Percentiles rank a stretch among this genome's conserved stretches.
These are phyloP conservation scores for Hydrolagus affinis DNA, from an alignment of 2,113 vertebrate genomes.

Conservation along the genomic window DNA sequence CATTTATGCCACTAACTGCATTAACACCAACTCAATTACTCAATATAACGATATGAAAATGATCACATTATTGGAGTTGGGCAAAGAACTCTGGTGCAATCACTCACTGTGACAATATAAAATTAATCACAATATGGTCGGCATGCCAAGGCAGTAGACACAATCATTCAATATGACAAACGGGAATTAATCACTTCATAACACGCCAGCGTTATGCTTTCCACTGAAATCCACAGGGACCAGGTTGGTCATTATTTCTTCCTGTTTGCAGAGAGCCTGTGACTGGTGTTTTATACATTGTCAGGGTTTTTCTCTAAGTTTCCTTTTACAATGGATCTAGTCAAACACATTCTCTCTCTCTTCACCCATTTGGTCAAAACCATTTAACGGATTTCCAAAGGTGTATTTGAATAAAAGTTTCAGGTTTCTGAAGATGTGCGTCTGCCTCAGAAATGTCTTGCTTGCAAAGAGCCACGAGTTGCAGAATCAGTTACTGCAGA, in stretches of 20 bases:
- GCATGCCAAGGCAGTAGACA: constrained; percentile 17
- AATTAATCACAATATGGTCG: constrained; percentile 24
- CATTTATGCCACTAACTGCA: constrained; percentile 12
- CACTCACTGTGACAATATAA: constrained; percentile 28
- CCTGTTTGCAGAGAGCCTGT: neutral
- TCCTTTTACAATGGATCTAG: neutral
- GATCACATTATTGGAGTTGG: constrained; percentile 24
- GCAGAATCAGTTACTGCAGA: neutral
- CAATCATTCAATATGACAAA: constrained; percentile 30
- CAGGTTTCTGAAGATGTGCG: neutral
- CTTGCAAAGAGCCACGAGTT: neutral
- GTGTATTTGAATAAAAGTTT: neutral
- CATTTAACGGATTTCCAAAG: neutral
- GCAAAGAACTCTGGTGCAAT: constrained; percentile 23
- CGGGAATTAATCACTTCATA: constrained; percentile 27
- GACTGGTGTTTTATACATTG: neutral
- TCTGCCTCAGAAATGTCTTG: neutral
- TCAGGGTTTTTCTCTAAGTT: neutral
- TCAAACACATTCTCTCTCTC: neutral
- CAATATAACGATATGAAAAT: constrained; percentile 19
- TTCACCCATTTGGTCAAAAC: too few relatives aligned
- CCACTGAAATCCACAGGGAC: neutral
- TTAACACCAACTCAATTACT: constrained; percentile 23
- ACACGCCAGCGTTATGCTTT: constrained; percentile 2
- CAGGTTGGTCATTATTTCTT: neutral